These are phyloP conservation scores for Saccostrea glomerata DNA, from an alignment of 1,140 invertebrate genomes.

Conservation along the genomic window DNA sequence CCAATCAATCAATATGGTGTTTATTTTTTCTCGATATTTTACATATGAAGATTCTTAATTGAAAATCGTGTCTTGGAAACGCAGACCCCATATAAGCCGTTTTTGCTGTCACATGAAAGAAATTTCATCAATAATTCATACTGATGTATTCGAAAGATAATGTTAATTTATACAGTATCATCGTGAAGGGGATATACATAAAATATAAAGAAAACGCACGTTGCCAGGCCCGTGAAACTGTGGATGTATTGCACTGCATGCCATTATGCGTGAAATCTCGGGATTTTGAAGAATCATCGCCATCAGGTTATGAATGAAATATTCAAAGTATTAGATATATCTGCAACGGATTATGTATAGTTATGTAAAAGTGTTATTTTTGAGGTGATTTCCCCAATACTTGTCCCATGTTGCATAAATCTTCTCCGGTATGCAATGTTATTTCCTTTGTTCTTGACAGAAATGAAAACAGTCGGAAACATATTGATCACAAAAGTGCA, in stretches of 20 bases:
- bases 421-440: background rate
- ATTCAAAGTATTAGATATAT: background rate
- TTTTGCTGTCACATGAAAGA: conserved; percentile 28
- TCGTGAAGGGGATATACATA: conserved; percentile 1
- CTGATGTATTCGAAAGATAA: conserved; percentile 23
- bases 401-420: background rate
- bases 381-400: conserved; percentile 11
- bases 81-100: background rate
- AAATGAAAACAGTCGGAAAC: conserved; percentile 6
- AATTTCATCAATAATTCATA: conserved; percentile 33
- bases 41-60: background rate
- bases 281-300: background rate
- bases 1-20: background rate
- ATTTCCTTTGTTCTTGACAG: conserved; percentile 28
- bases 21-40: background rate
- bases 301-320: background rate
- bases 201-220: conserved; percentile 15
- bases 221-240: background rate
- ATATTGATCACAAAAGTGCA: conserved; percentile 3
- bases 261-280: background rate
- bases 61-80: background rate
- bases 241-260: background rate
- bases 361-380: background rate
- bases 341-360: background rate
- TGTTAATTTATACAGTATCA: conserved; percentile 21